Percentiles rank a stretch among this genome's conserved stretches.
Evolutionary conservation across 2,113 vertebrate genomes (phyloP).

Genomic region (Peromyscus californicus): DNA sequence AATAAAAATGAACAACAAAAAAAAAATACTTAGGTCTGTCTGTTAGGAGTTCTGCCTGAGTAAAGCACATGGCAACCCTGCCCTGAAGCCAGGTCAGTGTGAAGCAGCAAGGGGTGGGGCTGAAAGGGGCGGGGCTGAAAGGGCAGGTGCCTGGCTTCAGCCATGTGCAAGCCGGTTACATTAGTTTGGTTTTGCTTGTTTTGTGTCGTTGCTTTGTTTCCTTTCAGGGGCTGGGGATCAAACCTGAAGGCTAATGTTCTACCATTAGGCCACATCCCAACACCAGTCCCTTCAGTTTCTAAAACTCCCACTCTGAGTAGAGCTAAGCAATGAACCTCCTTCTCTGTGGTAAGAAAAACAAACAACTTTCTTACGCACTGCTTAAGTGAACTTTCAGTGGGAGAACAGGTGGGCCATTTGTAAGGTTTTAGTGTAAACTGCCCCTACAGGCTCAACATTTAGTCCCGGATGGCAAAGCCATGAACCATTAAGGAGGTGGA

Average conservation of each 20-base stretch:
- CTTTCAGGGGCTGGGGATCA: background rate
- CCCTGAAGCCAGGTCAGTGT: background rate
- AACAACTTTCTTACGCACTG: background rate
- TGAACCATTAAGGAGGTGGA: too few species aligned
- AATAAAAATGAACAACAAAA: conserved; percentile 30
- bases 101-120: background rate
- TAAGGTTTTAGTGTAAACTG: background rate
- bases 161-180: background rate
- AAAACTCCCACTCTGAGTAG: conserved; percentile 3
- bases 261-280: background rate
- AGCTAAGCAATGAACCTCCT: conserved; percentile 36
- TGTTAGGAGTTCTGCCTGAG: background rate
- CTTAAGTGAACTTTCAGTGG: background rate
- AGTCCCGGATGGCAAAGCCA: background rate
- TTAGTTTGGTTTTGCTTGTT: background rate
- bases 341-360: conserved; percentile 1
- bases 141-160: background rate
- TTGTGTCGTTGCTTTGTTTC: background rate
- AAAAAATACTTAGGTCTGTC: background rate
- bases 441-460: background rate
- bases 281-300: background rate
- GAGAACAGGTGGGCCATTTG: background rate
- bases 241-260: background rate
- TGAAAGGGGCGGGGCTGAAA: too few species aligned
- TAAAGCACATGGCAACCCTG: background rate